phyloP scores from a whole-genome alignment of 30 jellyfish, hydroid and myxozoan genomes.

The Catostylus mosaicus region DNA sequence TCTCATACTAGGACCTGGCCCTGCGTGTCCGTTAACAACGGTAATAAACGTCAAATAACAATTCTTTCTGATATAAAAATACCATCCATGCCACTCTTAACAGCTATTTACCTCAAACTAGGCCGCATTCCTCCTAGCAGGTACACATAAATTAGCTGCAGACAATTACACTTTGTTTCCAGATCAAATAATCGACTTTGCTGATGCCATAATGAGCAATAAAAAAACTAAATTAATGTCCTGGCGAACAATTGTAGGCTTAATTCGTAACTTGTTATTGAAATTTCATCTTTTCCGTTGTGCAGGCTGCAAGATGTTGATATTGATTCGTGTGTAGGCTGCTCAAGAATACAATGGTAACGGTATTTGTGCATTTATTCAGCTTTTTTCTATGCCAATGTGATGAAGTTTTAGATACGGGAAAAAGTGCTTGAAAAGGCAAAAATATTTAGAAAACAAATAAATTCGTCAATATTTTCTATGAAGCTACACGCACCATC shows the following conservation, averaged over 20 bases:
- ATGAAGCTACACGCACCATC: too few species aligned
- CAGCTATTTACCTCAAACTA: too few species aligned
- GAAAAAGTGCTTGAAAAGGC: too few species aligned
- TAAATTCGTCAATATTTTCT: too few species aligned
- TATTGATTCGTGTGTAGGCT: neutral
- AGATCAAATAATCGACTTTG: constrained; percentile 21
- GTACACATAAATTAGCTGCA: constrained; percentile 21
- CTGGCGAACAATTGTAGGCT: constrained; percentile 24
- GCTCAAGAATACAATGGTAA: neutral
- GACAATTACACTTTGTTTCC: constrained; percentile 37
- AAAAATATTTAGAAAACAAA: too few species aligned
- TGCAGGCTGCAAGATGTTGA: neutral
- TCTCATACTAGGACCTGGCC: constrained; percentile 36
- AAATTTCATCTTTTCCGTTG: constrained; percentile 11
- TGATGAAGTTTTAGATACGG: too few species aligned
- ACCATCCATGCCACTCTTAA: neutral
- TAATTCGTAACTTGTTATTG: neutral
- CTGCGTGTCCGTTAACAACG: constrained; percentile 15
- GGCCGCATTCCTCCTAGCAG: constrained; percentile 25
- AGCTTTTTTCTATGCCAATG: too few species aligned
- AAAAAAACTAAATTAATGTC: constrained; percentile 4
- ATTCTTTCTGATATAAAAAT: neutral
- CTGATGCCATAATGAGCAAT: constrained; percentile 25
- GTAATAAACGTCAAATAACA: constrained; percentile 24
- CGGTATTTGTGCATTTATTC: too few species aligned